These are phyloP conservation scores for Onthophagus sagittarius DNA, from an alignment of 2,888 invertebrate genomes.

Conservation along the genomic window DNA sequence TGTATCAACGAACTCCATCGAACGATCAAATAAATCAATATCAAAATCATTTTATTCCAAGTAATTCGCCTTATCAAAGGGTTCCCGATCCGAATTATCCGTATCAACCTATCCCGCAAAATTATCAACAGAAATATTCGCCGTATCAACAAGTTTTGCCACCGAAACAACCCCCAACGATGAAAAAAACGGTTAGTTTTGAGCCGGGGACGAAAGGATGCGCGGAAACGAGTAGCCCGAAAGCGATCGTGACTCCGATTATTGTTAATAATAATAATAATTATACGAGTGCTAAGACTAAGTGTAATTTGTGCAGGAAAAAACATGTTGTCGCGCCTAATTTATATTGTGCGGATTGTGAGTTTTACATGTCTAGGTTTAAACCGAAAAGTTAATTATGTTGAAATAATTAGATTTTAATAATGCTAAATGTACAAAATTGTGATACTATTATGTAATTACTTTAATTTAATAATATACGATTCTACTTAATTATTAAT, in stretches of 20 bases:
- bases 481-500: neutral
- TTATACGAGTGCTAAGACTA: conserved; percentile 14
- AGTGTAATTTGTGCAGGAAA: conserved; percentile 85
- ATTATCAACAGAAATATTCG: conserved; percentile 45
- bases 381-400: conserved; percentile 51
- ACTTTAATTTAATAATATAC: conserved; percentile 2
- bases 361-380: conserved; percentile 86
- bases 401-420: neutral
- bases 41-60: conserved; percentile 23
- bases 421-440: conserved; percentile 19
- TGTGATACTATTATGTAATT: conserved; percentile 28
- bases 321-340: conserved; percentile 74
- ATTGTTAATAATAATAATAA: conserved; percentile 39
- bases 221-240: conserved; percentile 34
- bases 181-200: conserved; percentile 69
- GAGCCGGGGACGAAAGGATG: conserved; percentile 70
- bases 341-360: conserved; percentile 85
- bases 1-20: conserved; percentile 39
- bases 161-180: conserved; percentile 51
- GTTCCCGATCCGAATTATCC: conserved; percentile 36
- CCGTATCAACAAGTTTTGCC: conserved; percentile 64
- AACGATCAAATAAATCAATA: conserved; percentile 27
- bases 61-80: conserved; percentile 34
- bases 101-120: conserved; percentile 43
- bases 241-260: conserved; percentile 45